These are phyloP conservation scores for Pituophis catenifer DNA, from an alignment of 2,113 vertebrate species.

Conservation along the genomic window DNA sequence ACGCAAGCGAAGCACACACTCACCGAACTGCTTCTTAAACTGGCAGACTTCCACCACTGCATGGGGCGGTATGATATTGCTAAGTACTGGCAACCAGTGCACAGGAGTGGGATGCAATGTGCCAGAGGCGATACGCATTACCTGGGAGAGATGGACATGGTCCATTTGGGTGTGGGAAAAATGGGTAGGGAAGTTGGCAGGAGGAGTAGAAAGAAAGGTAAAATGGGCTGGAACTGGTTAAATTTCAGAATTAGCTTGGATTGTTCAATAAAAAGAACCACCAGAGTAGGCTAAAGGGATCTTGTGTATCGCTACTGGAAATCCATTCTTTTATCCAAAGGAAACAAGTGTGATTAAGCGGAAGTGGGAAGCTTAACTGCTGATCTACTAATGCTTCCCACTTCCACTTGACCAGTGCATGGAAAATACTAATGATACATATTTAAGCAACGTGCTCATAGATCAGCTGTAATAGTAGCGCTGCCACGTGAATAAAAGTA, in stretches of 20 bases:
- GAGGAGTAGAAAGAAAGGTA: not conserved
- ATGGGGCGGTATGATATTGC: not conserved
- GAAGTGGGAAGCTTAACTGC: slow-evolving; percentile 18
- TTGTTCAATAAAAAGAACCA: not conserved
- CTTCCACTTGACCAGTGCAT: slow-evolving; percentile 55
- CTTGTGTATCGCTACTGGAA: not conserved
- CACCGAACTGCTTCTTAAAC: too few relatives aligned
- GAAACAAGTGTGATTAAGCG: slow-evolving; percentile 2
- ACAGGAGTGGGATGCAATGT: too few relatives aligned
- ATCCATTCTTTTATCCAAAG: not conserved
- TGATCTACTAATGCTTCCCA: slow-evolving; percentile 22
- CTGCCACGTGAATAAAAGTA: slow-evolving; percentile 70
- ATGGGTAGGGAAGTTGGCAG: not conserved
- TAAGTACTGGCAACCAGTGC: not conserved
- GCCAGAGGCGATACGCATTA: too few relatives aligned
- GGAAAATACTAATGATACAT: slow-evolving; percentile 66
- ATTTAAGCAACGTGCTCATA: slow-evolving; percentile 63
- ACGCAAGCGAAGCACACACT: too few relatives aligned
- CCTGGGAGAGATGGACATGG: too few relatives aligned
- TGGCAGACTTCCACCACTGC: too few relatives aligned
- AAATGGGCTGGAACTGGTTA: not conserved
- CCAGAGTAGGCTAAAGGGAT: not conserved
- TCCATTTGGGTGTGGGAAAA: not conserved
- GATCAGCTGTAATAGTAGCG: slow-evolving; percentile 63
- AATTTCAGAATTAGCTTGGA: not conserved